Evolutionary conservation across 2,888 invertebrate species (phyloP).

Genomic region (Selenia dentaria): DNA sequence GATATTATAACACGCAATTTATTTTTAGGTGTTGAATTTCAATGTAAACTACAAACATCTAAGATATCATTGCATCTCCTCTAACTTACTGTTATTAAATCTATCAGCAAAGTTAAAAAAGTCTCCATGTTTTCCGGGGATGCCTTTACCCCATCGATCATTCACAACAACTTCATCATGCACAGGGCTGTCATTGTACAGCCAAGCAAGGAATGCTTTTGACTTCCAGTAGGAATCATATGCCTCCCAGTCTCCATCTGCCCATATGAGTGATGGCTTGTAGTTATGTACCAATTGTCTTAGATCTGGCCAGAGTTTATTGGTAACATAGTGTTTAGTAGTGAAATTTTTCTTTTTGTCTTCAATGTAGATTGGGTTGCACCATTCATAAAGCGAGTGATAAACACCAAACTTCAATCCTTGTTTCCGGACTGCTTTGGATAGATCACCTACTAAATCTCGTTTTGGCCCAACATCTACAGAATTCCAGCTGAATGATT

Average conservation of each 20-base stretch:
- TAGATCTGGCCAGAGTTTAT: conserved; percentile 92
- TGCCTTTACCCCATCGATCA: conserved; percentile 95
- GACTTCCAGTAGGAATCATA: conserved; percentile 93
- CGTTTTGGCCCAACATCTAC: conserved; percentile 90
- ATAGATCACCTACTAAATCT: conserved; percentile 92
- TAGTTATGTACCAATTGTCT: conserved; percentile 89
- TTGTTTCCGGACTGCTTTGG: conserved; percentile 86
- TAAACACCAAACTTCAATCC: conserved; percentile 92
- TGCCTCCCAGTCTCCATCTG: conserved; percentile 98
- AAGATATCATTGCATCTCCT: too few relatives aligned
- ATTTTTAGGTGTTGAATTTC: too few relatives aligned
- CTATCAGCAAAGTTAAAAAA: conserved; percentile 94
- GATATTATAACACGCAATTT: too few relatives aligned
- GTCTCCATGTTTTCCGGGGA: conserved; percentile 94
- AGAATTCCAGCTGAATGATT: conserved; percentile 94
- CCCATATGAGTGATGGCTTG: conserved; percentile 93
- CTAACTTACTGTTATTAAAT: conserved; percentile 68
- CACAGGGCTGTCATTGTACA: conserved; percentile 96
- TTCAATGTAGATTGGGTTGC: conserved; percentile 90
- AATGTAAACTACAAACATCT: too few relatives aligned
- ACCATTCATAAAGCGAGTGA: conserved; percentile 95
- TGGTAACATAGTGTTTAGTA: conserved; percentile 86
- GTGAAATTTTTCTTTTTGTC: conserved; percentile 88
- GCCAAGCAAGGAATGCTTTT: conserved; percentile 94
- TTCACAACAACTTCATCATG: conserved; percentile 95